A percentile compares a stretch with the other conserved stretches of the same genome.
These are phyloP conservation scores for Monodelphis domestica DNA, from an alignment of 2,797 vertebrate species.

Conservation along the genomic window DNA sequence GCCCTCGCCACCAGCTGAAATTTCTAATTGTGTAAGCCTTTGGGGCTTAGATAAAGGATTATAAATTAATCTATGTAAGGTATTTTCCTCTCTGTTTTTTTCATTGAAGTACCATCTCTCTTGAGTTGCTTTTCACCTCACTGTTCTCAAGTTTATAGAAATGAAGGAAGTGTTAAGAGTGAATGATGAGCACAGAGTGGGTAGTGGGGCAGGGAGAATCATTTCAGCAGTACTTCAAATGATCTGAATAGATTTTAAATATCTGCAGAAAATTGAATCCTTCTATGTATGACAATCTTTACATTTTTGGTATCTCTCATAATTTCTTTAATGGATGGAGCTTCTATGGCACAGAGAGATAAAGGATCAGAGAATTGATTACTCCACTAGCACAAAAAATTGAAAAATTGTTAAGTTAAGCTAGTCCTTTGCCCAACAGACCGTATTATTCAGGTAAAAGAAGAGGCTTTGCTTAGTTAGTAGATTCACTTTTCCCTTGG, in stretches of 20 bases:
- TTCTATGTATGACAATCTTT: neutral
- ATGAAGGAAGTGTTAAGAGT: neutral
- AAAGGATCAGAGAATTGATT: neutral
- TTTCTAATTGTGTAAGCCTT: neutral
- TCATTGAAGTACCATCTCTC: neutral
- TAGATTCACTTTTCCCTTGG: neutral
- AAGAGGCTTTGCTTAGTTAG: conserved; percentile 6
- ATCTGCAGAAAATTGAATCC: neutral
- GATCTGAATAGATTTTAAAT: neutral
- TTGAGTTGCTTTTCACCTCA: neutral
- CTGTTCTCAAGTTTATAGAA: neutral
- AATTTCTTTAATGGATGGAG: conserved; percentile 13
- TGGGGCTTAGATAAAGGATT: neutral
- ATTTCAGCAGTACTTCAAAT: neutral
- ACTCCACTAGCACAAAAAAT: neutral
- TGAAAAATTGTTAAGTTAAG: neutral
- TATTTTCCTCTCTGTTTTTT: neutral
- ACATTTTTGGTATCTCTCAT: conserved; percentile 15
- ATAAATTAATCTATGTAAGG: neutral
- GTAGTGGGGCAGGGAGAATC: neutral
- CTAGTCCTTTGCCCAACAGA: neutral
- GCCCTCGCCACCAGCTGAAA: neutral
- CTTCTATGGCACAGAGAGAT: neutral
- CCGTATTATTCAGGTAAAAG: neutral
- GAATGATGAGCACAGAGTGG: neutral